These are phyloP conservation scores for Onychomys torridus DNA, from an alignment of 2,797 vertebrate species.

Conservation along the genomic window DNA sequence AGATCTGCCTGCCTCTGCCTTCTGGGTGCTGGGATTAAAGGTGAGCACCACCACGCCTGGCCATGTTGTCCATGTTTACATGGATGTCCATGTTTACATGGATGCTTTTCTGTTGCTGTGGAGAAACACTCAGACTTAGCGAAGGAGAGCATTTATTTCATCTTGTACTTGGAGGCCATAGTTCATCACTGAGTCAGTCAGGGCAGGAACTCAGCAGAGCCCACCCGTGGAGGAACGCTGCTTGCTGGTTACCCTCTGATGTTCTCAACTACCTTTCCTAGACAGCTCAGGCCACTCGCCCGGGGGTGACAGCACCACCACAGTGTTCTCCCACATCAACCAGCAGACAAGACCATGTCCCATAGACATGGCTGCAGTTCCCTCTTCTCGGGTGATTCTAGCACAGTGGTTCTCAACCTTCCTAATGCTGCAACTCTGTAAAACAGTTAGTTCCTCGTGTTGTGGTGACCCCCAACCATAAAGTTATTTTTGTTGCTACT, in stretches of 20 bases:
- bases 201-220: background rate
- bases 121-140: background rate
- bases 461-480: background rate
- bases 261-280: background rate
- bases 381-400: background rate
- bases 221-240: background rate
- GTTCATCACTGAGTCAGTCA: background rate
- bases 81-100: background rate
- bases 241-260: background rate
- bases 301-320: background rate
- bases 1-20: background rate
- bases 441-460: background rate
- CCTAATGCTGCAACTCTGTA: too few species aligned
- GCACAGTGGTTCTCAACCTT: background rate
- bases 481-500: background rate
- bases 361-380: background rate
- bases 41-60: background rate
- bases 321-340: background rate
- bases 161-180: background rate
- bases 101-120: background rate
- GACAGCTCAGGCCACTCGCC: background rate
- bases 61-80: background rate
- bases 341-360: background rate
- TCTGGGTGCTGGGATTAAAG: background rate
- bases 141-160: background rate